Evolutionary conservation across 2,888 invertebrate species (phyloP).

Genomic region (Eudasyphora cyanicolor): DNA sequence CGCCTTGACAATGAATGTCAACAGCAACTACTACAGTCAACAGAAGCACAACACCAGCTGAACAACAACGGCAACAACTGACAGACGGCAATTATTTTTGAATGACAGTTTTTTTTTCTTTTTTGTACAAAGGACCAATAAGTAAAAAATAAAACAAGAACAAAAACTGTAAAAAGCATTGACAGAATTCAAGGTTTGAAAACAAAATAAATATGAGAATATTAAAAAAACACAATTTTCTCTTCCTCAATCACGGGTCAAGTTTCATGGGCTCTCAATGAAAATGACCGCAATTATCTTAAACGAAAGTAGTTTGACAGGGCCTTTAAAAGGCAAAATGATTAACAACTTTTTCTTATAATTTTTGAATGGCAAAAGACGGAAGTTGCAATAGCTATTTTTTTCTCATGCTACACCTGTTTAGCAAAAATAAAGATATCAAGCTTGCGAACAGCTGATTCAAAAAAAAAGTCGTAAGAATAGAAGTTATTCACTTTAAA

Average conservation of each 20-base stretch:
- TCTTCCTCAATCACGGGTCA: neutral
- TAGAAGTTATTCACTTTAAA: too few species aligned
- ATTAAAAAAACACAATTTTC: neutral
- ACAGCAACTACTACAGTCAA: conserved; percentile 33
- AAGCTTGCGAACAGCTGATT: too few species aligned
- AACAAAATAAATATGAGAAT: conserved; percentile 47
- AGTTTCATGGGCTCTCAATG: neutral
- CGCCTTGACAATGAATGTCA: conserved; percentile 62
- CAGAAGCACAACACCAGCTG: conserved; percentile 17
- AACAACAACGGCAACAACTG: neutral
- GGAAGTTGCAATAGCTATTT: too few species aligned
- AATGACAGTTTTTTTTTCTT: conserved; percentile 22
- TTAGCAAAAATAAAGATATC: too few species aligned
- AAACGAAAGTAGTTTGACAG: too few species aligned
- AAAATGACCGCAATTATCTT: neutral
- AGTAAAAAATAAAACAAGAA: neutral
- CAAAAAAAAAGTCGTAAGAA: too few species aligned
- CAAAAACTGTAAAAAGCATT: conserved; percentile 69
- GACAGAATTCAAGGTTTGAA: conserved; percentile 65
- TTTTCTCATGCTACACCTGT: too few species aligned
- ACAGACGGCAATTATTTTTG: conserved; percentile 25
- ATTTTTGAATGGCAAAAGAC: too few species aligned
- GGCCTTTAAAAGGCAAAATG: neutral
- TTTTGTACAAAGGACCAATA: conserved; percentile 26
- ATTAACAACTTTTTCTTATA: too few species aligned